Base-by-base conservation (phyloP, 2,888 invertebrate genomes). In the Gisinianus flammeolus region DNA sequence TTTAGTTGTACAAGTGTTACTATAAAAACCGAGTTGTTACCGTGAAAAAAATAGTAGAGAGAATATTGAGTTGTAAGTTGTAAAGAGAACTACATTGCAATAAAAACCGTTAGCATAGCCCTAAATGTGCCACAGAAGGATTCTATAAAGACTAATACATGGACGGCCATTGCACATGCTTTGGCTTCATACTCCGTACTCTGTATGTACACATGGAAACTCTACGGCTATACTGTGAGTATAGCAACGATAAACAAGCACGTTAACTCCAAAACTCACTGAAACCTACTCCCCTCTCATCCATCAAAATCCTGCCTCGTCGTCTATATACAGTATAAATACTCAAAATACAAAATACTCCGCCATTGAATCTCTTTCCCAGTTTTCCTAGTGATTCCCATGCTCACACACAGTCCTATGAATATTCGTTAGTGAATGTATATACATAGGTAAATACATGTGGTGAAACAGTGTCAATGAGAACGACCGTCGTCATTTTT, bases 111-210 rank as follows among this genome's bases (percentile, higher is more conserved):
- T 74, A 74, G 74, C 66, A 67, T 74, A 74, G 74, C 67, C 74
- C 66, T 74, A 74, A 74, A 74, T 74, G 74, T 74, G 74, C 74
- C 74, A 74, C 66, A 66, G 67, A 74, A 74, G 64, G 74, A 74
- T 74, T 74, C 74, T 67, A 66, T 74, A 74, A 74, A 66, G 44
- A 44, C 66, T 44, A 66, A 66, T 66, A 44, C 52, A 62, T 74
- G 54, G 74, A 74, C 73, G 66, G 35, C 64, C 73, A 74, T 44
- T 44, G 35, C 19, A 31, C 30, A 35, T 44, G 44, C 44, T 56
- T 58, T 30, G 33, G n/a, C 22, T 1, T 58, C 58, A 22, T 10
- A 58, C 26, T n/a, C 6, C n/a, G 19, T 58, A 19, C 58, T 6
- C 10, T 58, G 58, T 58, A n/a, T 22, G 22, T 56, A 56, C 16